Conservation (phyloP, 1,140 invertebrate species). For the Drosophila ironensis region DNA sequence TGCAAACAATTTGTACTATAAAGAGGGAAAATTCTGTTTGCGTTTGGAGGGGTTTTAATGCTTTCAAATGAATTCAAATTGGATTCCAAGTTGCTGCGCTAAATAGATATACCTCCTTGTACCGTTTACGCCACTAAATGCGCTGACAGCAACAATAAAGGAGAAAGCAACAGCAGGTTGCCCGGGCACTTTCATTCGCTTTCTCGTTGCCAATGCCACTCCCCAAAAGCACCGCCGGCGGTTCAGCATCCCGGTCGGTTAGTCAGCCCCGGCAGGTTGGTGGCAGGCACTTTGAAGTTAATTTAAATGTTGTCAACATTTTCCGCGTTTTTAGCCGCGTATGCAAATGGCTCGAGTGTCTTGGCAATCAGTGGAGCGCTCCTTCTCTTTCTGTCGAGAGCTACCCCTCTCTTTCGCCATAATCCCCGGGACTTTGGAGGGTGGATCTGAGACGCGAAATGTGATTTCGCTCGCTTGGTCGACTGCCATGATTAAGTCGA, state of each 20-base stretch:
- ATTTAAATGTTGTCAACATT: slow-evolving; percentile 80
- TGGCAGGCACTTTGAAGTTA: slow-evolving; percentile 78
- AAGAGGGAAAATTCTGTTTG: too few relatives aligned
- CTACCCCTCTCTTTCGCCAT: not conserved
- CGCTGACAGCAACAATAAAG: slow-evolving; percentile 24
- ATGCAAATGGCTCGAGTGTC: slow-evolving; percentile 72
- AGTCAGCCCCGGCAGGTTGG: slow-evolving; percentile 38
- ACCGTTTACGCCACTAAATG: slow-evolving; percentile 17
- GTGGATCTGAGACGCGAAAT: slow-evolving; percentile 30
- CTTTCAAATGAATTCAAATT: too few relatives aligned
- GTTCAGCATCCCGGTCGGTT: slow-evolving; percentile 10
- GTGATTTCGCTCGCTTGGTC: slow-evolving; percentile 28
- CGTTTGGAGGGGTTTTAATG: too few relatives aligned
- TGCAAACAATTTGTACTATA: too few relatives aligned
- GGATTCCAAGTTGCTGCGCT: too few relatives aligned
- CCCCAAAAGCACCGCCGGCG: slow-evolving; percentile 9
- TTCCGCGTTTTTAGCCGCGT: slow-evolving; percentile 64
- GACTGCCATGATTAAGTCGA: slow-evolving; percentile 37
- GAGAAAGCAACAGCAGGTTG: slow-evolving; percentile 25
- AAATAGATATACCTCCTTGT: slow-evolving; percentile 26
- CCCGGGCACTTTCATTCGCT: not conserved
- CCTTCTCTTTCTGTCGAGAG: not conserved
- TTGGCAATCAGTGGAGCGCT: slow-evolving; percentile 47
- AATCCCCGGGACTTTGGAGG: not conserved
- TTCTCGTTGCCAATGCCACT: slow-evolving; percentile 1